A percentile compares a stretch with the other conserved stretches of the same genome.
These are phyloP conservation scores for Struthidea cinerea DNA, from an alignment of 2,113 vertebrate species.

Conservation along the genomic window DNA sequence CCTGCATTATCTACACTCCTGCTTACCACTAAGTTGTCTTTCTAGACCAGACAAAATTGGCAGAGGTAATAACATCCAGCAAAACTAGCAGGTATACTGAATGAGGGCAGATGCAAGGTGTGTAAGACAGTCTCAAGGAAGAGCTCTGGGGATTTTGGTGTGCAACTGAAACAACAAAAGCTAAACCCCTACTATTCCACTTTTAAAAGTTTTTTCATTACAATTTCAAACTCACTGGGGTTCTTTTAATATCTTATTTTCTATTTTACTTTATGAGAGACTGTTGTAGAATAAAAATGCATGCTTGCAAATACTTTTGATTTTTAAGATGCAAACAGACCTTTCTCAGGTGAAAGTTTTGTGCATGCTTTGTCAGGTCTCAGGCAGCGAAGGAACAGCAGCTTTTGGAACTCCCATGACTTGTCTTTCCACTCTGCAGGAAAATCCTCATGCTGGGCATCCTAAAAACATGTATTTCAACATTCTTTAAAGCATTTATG, in stretches of 20 bases:
- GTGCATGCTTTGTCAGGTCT: slow-evolving; percentile 82
- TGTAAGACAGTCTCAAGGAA: background rate
- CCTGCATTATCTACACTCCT: background rate
- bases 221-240: background rate
- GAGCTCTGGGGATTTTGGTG: background rate
- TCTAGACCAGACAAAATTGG: background rate
- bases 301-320: background rate
- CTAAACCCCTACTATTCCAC: background rate
- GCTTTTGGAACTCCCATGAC: slow-evolving; percentile 78
- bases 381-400: slow-evolving; percentile 77
- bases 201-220: background rate
- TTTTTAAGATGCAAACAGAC: background rate
- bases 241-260: background rate
- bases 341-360: background rate
- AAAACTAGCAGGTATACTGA: background rate
- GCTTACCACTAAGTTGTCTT: background rate
- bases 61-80: background rate
- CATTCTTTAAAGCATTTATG: background rate
- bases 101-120: background rate
- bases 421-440: slow-evolving; percentile 77
- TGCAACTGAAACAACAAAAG: background rate
- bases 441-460: slow-evolving; percentile 77
- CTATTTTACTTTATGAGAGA: background rate
- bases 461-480: slow-evolving; percentile 51
- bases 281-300: background rate